Conservation (phyloP, 2,797 vertebrate genomes). For the Acanthis flammea region DNA sequence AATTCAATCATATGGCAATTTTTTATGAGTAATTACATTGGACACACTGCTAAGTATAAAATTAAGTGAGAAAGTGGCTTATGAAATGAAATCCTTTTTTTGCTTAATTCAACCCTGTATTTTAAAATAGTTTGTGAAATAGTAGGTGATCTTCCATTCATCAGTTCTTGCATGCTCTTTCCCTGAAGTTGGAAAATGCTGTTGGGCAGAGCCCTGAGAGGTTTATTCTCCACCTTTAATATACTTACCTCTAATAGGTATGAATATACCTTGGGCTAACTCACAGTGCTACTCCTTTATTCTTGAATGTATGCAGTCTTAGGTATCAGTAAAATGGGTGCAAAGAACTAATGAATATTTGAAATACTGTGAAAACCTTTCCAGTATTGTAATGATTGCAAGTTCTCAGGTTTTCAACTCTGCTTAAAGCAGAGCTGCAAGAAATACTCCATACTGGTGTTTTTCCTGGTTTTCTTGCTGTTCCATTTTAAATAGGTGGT, state of each 20-base stretch:
- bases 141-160: background rate
- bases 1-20: slow-evolving; percentile 29
- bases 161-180: background rate
- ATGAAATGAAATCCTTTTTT: background rate
- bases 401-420: background rate
- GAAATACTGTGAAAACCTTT: background rate
- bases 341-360: background rate
- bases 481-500: background rate
- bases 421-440: background rate
- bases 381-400: background rate
- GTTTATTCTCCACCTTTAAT: background rate
- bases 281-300: background rate
- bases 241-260: background rate
- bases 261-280: background rate
- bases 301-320: background rate
- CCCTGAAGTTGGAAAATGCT: background rate
- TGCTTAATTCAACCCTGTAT: background rate
- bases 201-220: background rate
- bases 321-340: background rate
- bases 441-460: background rate
- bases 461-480: slow-evolving; percentile 11
- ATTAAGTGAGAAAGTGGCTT: background rate
- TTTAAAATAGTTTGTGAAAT: background rate
- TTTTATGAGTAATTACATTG: slow-evolving; percentile 38
- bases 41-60: background rate